A percentile compares a stretch with the other conserved stretches of the same genome.
These are phyloP conservation scores for Fundulus diaphanus DNA, from an alignment of 2,797 vertebrate species.

Conservation along the genomic window DNA sequence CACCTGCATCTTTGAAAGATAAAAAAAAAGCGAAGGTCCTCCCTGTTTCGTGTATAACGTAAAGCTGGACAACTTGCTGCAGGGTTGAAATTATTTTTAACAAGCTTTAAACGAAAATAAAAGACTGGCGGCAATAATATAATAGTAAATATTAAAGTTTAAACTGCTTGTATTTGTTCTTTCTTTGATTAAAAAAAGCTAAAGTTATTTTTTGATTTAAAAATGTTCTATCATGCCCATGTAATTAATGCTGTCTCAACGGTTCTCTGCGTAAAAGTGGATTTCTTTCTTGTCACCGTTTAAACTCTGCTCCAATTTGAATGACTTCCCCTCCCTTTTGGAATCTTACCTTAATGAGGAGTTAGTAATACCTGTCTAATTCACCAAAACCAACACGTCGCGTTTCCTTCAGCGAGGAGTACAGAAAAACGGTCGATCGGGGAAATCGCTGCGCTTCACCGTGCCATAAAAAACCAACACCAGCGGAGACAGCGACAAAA, in stretches of 20 bases:
- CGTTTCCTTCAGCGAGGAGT: not conserved
- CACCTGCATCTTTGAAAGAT: slow-evolving; percentile 9
- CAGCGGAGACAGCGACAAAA: slow-evolving; percentile 35
- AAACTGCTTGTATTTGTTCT: not conserved
- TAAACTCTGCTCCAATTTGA: not conserved
- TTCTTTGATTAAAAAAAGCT: not conserved
- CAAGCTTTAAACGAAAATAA: not conserved
- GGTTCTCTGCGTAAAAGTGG: not conserved
- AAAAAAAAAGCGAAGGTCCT: not conserved
- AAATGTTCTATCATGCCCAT: not conserved
- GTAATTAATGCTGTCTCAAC: not conserved
- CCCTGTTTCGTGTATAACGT: not conserved
- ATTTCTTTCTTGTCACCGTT: not conserved
- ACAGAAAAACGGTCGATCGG: not conserved
- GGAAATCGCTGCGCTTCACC: not conserved
- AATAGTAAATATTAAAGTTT: not conserved
- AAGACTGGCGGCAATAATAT: not conserved
- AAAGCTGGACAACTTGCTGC: not conserved
- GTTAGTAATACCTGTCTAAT: not conserved
- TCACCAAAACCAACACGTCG: not conserved
- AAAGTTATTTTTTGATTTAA: not conserved
- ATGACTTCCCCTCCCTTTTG: not conserved
- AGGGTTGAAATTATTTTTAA: not conserved
- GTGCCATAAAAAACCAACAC: slow-evolving; percentile 32
- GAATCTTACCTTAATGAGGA: not conserved